Base-by-base conservation (phyloP, 2,113 vertebrate species). In the Delphinapterus leucas region DNA sequence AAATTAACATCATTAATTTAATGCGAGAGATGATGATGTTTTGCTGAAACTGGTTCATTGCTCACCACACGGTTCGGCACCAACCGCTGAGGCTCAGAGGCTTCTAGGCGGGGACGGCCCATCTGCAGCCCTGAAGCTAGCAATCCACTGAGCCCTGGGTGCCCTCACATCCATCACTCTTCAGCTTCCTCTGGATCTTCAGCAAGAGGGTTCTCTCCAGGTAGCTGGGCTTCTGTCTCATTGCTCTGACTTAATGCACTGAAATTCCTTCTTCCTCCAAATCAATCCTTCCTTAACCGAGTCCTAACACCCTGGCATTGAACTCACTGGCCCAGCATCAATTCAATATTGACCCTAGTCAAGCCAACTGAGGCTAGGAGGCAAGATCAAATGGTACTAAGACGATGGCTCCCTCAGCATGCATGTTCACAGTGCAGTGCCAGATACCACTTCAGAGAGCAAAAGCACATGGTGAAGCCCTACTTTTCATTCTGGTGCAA, bases 1-100 rank as follows among this genome's bases (percentile, higher is more conserved):
- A 97, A 97, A 98, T 97, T 97, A 97, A 80, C 96, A 95, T 96
- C 95, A 97, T 98, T 97, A 97, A 97, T 97, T 95, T 97, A 90
- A 95, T 96, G 95, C 33, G 80, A 95, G 88, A 97, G 83, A 96
- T 81, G 95, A 97, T 93, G 86, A 89, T 96, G 87, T 97, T 97
- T 97, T 90, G 83, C 83, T 76, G 83, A 93, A 86, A 53, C 36
- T 21, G 80, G 74, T 87, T 96, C 93, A 49, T 97, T 96, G 92
- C 96, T 93, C 58, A 1, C 88, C 61, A 28, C 96, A 77, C 3
- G 65, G 49, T 36, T 94, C 83, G 26, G 47, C 49, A 92, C 67
- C 14, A 5, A 83, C 68, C 36, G 38, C 68, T 80, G n/a, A 91
- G 77, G 55, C 86, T 28, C 83, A 23, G n/a, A 28, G 61, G 55